Conservation (phyloP, 2,113 vertebrate genomes). For the Gracilinanus agilis region DNA sequence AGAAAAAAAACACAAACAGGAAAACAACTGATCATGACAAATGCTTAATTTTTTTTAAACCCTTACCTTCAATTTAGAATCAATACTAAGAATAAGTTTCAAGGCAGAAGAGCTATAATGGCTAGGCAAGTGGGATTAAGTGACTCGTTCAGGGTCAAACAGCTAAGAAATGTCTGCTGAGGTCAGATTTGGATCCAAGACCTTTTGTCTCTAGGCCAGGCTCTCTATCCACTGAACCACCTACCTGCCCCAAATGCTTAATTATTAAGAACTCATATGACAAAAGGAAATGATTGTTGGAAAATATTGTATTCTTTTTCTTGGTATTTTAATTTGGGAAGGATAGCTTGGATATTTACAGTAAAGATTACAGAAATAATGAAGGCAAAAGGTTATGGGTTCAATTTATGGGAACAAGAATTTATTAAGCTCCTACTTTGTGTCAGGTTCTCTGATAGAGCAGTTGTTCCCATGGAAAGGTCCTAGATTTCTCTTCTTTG, state of each 20-base stretch:
- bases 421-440: background rate
- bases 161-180: too few species aligned
- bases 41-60: background rate
- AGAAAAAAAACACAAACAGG: constrained; percentile 23
- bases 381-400: constrained; percentile 25
- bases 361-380: constrained; percentile 43
- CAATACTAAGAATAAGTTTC: too few species aligned
- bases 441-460: background rate
- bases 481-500: constrained; percentile 46
- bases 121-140: too few species aligned
- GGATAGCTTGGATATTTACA: constrained; percentile 38
- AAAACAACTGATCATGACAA: constrained; percentile 20
- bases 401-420: constrained; percentile 11
- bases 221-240: too few species aligned
- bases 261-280: constrained; percentile 63
- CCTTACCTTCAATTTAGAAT: too few species aligned
- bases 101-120: too few species aligned
- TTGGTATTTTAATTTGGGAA: constrained; percentile 58
- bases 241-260: constrained; percentile 21
- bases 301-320: constrained; percentile 51
- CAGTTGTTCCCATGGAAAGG: constrained; percentile 24
- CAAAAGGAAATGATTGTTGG: constrained; percentile 56
- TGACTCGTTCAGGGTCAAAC: too few species aligned
- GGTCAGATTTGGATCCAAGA: too few species aligned
- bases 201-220: too few species aligned